Conservation (phyloP, 1,140 invertebrate species). For the Brachionus asplanchnoidis region DNA sequence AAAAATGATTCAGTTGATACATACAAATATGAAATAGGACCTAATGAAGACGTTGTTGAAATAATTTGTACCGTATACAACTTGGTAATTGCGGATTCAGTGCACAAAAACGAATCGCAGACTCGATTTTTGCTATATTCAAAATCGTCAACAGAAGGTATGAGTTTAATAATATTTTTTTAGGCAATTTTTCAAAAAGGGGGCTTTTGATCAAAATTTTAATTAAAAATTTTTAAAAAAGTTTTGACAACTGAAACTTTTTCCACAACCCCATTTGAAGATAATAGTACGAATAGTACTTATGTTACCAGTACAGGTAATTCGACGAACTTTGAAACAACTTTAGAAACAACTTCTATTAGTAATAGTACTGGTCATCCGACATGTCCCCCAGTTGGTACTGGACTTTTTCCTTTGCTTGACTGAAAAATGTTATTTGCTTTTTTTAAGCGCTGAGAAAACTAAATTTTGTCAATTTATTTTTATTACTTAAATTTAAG, state of each 20-base stretch:
- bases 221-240: background rate
- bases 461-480: background rate
- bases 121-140: background rate
- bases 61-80: slow-evolving; percentile 27
- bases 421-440: background rate
- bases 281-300: slow-evolving; percentile 3
- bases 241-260: background rate
- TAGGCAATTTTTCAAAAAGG: background rate
- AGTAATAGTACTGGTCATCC: slow-evolving; percentile 6
- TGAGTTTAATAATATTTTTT: background rate
- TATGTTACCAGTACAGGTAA: slow-evolving; percentile 15
- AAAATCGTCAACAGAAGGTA: background rate
- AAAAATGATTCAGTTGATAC: background rate
- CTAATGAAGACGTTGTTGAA: background rate
- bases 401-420: background rate
- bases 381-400: background rate
- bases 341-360: background rate
- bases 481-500: no score
- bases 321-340: background rate
- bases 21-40: background rate
- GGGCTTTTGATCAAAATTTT: background rate
- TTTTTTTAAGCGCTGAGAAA: background rate
- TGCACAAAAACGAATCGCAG: background rate
- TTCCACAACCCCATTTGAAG: background rate
- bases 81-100: background rate